Base-by-base conservation (phyloP, 1,140 invertebrate genomes). In the Mercenaria mercenaria region DNA sequence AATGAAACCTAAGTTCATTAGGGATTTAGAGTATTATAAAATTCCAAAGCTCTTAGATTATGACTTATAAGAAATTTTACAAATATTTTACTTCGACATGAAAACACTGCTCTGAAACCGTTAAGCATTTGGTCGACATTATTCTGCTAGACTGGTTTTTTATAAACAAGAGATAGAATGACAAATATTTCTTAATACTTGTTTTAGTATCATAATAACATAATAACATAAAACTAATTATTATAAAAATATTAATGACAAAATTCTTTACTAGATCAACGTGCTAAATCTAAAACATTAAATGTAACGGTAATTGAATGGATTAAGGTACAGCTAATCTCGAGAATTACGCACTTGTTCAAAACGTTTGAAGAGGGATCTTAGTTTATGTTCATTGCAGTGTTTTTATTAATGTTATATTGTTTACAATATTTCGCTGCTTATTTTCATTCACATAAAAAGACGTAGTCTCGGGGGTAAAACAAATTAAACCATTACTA, bases 41-140 rank as follows among this genome's bases (percentile, higher is more conserved):
- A 85, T 85, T 85, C 83, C 83, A 6, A 1, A 50, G 67, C 29
- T 26, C 1, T 72, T 34, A 20, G 39, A 72, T 74, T 85, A 85
- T 85, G 43, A 37, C 83, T 85, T 85, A 74, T 56, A 20, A 74
- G 67, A 72, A 52, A 74, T 85, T 74, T 52, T 39, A 39, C 13
- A 69, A 85, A 85, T 56, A 74, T 52, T 85, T 56, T 56, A 8
- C 41, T n/a, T 32, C 18, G 10, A 85, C 67, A 85, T 50, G 64
- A 85, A 85, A 56, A 74, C 67, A 76, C 69, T 43, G 50, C 41
- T 56, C 11, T 10, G 67, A 76, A 85, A 72, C 47, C 69, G 61
- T 85, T 74, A 85, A 74, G 29, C 83, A 74, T 74, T 85, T 85
- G 83, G 67, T 37, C 18, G 47, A 59, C 69, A 85, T 85, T 85